Conservation (phyloP, 2,113 vertebrate genomes). For the Fulmarus glacialis region DNA sequence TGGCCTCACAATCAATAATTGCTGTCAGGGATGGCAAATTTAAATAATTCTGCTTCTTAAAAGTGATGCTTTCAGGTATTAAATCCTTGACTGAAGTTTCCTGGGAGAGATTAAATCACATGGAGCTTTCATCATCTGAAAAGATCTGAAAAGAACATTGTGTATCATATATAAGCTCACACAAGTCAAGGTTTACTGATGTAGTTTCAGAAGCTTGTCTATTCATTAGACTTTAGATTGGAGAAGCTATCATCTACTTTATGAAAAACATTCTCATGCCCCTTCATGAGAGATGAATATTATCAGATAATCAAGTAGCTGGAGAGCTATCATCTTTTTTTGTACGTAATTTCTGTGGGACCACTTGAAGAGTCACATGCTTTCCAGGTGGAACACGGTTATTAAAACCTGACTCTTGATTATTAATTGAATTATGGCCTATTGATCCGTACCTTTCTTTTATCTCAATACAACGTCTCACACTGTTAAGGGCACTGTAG, state of each 20-base stretch:
- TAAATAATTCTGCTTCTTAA: not conserved
- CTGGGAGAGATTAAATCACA: not conserved
- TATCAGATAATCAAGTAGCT: not conserved
- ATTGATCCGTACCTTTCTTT: not conserved
- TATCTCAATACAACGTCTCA: not conserved
- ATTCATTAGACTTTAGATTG: not conserved
- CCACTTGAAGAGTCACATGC: not conserved
- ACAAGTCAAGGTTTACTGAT: not conserved
- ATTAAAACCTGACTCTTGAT: not conserved
- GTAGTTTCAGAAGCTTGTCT: not conserved
- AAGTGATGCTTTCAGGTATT: not conserved
- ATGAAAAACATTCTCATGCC: not conserved
- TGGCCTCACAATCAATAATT: not conserved
- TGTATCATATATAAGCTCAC: not conserved
- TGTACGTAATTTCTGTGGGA: not conserved
- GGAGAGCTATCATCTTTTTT: not conserved
- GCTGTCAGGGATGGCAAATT: not conserved
- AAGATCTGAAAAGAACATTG: not conserved
- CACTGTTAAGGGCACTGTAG: not conserved
- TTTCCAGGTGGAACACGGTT: not conserved
- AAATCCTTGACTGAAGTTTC: constrained; percentile 1
- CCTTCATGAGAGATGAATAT: not conserved
- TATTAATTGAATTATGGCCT: not conserved
- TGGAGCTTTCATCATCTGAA: not conserved
- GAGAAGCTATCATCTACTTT: not conserved